Conservation (phyloP, 2,888 invertebrate genomes). For the Apamea monoglypha region DNA sequence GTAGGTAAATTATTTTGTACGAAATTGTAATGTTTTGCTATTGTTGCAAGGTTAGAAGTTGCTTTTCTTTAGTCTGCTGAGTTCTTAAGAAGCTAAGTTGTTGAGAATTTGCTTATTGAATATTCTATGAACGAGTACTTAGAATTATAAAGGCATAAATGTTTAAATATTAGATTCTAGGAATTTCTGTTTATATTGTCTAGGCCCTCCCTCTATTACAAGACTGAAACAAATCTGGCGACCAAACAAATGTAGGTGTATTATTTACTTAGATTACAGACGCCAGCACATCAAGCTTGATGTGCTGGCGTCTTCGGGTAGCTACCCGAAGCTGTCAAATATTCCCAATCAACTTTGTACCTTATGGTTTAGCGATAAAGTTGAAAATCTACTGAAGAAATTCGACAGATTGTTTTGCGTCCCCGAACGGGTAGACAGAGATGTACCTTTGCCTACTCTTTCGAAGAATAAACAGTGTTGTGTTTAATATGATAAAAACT, state of each 20-base stretch:
- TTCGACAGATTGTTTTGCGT: too few relatives aligned
- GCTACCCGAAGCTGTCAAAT: too few relatives aligned
- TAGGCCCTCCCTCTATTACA: background rate
- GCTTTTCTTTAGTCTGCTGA: constrained; percentile 24
- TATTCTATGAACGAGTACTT: constrained; percentile 21
- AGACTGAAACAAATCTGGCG: background rate
- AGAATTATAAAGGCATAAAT: constrained; percentile 1
- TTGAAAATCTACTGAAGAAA: too few relatives aligned
- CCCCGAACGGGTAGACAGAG: too few relatives aligned
- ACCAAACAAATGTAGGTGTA: background rate
- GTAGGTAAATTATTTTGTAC: constrained; percentile 1
- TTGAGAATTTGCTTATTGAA: constrained; percentile 36
- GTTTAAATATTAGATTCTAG: background rate
- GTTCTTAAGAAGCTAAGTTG: constrained; percentile 25
- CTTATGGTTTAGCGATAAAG: too few relatives aligned
- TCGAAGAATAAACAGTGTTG: too few relatives aligned
- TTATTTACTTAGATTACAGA: background rate
- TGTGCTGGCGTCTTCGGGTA: too few relatives aligned
- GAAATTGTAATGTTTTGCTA: constrained; percentile 20
- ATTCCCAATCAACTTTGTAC: too few relatives aligned
- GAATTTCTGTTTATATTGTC: background rate
- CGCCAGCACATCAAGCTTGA: too few relatives aligned
- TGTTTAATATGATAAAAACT: background rate
- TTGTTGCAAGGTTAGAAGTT: constrained; percentile 25
- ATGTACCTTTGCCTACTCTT: background rate